Base-by-base conservation (phyloP, 2,888 invertebrate species). In the Dichetophora obliterata region DNA sequence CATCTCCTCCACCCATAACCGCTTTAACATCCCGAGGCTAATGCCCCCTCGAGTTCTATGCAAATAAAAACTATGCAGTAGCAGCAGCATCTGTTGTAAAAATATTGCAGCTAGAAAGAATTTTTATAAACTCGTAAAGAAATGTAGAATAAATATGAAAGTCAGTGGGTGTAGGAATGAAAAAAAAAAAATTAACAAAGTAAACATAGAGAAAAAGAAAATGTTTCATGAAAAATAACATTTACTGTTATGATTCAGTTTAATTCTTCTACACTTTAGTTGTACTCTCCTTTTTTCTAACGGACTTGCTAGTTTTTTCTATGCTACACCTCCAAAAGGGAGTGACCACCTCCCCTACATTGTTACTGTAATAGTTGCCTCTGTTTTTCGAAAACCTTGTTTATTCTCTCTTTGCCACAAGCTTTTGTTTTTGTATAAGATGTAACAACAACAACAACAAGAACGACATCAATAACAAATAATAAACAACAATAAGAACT, bases 31-130 rank as follows among this genome's bases (percentile, higher is more conserved):
- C 54, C 54, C 1, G 14, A 9, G 27, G 54, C 59, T 59, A 27
- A 24, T 27, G 5, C 19, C 4, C 14, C 27, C 27, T 59, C 9
- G 24, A 59, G 27, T 16, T 27, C 27, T 59, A 59, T 59, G 59
- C 24, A 59, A 59, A 59, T 59, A 59, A 59, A 59, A 59, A 59
- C 19, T 59, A 24, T 14, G 24, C 24, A 57, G 57, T 24, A 57
- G 22, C 57, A 24, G 24, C 27, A 37, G 43, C 43, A 43, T 11
- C 43, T 43, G 43, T 43, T 43, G 14, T 11, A 43, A 43, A 43
- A 43, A 43, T 43, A 43, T 43, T 43, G 14, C 43, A 43, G 11
- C 43, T 43, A 6, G 11, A 11, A 43, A 43, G 43, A 43, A 43
- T 43, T 43, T 43, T 43, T 43, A 43, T 43, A 43, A 43, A 43